Conservation (phyloP, 64 coral and sea anemone species). For the Trachythela sp. region DNA sequence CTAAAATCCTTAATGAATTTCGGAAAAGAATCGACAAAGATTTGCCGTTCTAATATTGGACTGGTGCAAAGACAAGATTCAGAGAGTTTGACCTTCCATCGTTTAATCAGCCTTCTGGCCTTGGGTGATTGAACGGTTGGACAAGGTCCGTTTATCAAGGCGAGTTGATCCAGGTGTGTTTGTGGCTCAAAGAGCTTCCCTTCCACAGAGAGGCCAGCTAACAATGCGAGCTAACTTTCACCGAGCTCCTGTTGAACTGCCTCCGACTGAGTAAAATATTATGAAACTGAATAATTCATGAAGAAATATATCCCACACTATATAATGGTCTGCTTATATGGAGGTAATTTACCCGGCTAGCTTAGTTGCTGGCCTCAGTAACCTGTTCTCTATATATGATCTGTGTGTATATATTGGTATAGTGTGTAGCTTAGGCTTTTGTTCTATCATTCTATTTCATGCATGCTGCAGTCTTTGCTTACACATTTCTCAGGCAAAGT, state of each 20-base stretch:
- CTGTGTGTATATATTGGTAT: no score
- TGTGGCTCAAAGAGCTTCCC: not conserved
- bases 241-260: not conserved
- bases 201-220: not conserved
- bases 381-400: no score
- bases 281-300: not conserved
- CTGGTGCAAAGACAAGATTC: constrained; percentile 32
- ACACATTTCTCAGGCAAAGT: no score
- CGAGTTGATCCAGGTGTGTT: not conserved
- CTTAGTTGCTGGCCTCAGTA: no score
- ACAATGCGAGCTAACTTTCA: not conserved
- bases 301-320: not conserved
- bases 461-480: no score
- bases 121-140: constrained; percentile 2
- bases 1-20: constrained; percentile 62
- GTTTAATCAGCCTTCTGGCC: constrained; percentile 40
- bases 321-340: not conserved
- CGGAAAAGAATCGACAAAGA: constrained; percentile 53
- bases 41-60: constrained; percentile 52
- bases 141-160: constrained; percentile 18
- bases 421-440: no score
- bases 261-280: not conserved
- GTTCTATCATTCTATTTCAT: no score
- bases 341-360: no score
- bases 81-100: constrained; percentile 29